A percentile compares a stretch with the other conserved stretches of the same genome.
Conservation (phyloP, 2,888 invertebrate species). For the Slavum lentiscoides region DNA sequence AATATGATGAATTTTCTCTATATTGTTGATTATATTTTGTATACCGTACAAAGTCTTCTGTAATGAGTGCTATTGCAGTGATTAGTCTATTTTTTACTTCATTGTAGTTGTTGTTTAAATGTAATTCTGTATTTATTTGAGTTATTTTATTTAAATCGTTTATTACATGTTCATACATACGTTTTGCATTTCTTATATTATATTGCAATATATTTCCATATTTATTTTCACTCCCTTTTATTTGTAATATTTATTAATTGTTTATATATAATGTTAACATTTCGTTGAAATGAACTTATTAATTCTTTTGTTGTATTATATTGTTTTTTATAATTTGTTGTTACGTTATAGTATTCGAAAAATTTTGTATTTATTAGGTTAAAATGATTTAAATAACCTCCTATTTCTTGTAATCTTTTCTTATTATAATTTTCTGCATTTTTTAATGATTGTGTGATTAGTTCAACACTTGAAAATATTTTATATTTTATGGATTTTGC, state of each 20-base stretch:
- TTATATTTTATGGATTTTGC: not conserved
- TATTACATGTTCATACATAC: not conserved
- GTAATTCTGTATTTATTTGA: not conserved
- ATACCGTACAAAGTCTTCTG: constrained; percentile 2
- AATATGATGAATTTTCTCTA: not conserved
- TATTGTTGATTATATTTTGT: not conserved
- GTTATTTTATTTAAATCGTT: not conserved
- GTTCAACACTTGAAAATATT: not conserved
- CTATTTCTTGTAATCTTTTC: not conserved
- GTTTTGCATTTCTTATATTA: not conserved
- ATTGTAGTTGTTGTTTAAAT: not conserved
- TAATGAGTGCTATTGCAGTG: not conserved
- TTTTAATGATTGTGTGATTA: not conserved
- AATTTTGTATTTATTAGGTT: not conserved
- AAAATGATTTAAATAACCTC: not conserved
- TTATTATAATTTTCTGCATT: not conserved
- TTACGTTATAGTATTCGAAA: not conserved
- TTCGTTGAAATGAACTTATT: not conserved
- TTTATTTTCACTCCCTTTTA: not conserved
- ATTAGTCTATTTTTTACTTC: not conserved
- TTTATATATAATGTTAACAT: not conserved
- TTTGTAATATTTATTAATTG: not conserved
- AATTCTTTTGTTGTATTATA: not conserved
- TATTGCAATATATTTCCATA: not conserved
- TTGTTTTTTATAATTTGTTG: too few species aligned